phyloP scores from a whole-genome alignment of 2,888 invertebrate species.

The Trisateles emortualis region DNA sequence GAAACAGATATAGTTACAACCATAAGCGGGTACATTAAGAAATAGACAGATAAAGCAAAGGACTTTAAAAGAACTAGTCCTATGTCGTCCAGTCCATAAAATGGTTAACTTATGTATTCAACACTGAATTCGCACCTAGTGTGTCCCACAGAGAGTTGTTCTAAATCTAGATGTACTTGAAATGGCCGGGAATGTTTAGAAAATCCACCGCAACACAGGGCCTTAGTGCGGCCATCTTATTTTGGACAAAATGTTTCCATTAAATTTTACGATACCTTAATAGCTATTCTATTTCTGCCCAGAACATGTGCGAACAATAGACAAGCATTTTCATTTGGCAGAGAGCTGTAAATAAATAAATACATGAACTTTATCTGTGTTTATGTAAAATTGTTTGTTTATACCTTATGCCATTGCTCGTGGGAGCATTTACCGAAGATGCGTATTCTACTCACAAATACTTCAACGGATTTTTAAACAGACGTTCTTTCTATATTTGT shows the following conservation, averaged over 20 bases:
- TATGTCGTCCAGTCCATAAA: too few relatives aligned
- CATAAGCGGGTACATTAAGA: too few relatives aligned
- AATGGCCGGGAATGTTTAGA: too few relatives aligned
- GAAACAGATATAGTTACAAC: too few relatives aligned
- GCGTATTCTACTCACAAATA: neutral
- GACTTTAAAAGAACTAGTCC: too few relatives aligned
- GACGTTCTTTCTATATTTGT: neutral
- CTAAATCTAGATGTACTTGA: too few relatives aligned
- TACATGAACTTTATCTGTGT: constrained; percentile 8
- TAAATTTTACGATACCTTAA: neutral
- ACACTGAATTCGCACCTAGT: too few relatives aligned
- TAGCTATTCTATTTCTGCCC: constrained; percentile 2
- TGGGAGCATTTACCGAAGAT: neutral
- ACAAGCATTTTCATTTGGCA: constrained; percentile 5
- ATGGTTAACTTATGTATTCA: too few relatives aligned
- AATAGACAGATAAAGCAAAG: too few relatives aligned
- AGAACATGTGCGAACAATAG: constrained; percentile 9
- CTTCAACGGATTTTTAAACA: neutral
- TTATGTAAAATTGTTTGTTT: constrained; percentile 9
- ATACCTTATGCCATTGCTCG: neutral
- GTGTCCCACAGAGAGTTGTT: too few relatives aligned
- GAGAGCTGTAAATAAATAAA: constrained; percentile 14
- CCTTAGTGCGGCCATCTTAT: too few relatives aligned
- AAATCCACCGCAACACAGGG: too few relatives aligned
- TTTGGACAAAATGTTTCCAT: neutral